phyloP scores from a whole-genome alignment of 2,113 vertebrate species.

The Arvicanthis niloticus region DNA sequence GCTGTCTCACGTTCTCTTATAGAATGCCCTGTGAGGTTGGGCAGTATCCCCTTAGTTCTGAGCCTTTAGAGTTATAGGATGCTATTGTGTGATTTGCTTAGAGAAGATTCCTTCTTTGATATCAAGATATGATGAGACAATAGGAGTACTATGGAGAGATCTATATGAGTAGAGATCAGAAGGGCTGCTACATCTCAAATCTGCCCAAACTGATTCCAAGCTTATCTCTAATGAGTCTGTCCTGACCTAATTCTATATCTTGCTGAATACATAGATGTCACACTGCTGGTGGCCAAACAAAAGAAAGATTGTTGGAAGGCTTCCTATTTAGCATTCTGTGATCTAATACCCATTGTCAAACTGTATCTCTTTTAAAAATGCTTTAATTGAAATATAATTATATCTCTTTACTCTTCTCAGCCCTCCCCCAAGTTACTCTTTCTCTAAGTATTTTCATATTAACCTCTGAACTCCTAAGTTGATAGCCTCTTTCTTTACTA shows the following conservation, averaged over 20 bases:
- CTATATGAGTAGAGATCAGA: neutral
- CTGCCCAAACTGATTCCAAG: too few relatives aligned
- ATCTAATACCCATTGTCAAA: too few relatives aligned
- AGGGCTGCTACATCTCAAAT: neutral
- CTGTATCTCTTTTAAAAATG: neutral
- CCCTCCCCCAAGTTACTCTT: neutral
- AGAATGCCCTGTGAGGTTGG: neutral
- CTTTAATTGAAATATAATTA: neutral
- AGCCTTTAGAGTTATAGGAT: too few relatives aligned
- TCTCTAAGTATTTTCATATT: neutral
- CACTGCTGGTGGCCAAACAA: too few relatives aligned
- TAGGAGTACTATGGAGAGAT: neutral
- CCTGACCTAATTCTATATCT: neutral
- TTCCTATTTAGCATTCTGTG: accelerated
- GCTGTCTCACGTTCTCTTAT: neutral
- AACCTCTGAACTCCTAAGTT: neutral
- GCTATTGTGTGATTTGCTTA: too few relatives aligned
- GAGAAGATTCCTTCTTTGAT: too few relatives aligned
- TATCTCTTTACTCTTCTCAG: neutral
- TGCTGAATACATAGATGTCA: too few relatives aligned
- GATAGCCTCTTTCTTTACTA: neutral
- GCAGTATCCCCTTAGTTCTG: neutral
- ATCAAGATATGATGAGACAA: neutral
- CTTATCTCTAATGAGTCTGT: neutral
- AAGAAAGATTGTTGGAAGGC: accelerated